phyloP scores from a whole-genome alignment of 2,888 invertebrate species.

The Parnassius smintheus region DNA sequence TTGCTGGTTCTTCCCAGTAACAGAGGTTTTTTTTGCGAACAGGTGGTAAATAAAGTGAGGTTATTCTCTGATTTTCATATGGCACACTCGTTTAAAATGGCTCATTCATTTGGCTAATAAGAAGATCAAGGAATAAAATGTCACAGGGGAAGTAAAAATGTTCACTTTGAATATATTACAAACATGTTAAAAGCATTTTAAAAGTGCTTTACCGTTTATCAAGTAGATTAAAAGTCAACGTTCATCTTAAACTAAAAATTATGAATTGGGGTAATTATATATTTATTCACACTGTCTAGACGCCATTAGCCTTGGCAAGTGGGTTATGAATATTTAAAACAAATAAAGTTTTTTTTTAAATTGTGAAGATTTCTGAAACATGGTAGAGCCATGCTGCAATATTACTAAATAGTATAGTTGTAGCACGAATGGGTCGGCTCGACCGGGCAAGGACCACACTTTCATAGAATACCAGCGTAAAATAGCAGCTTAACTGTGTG shows the following conservation, averaged over 20 bases:
- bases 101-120: constrained; percentile 1
- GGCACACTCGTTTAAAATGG: not conserved
- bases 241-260: constrained; percentile 1
- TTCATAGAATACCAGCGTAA: no score
- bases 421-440: no score
- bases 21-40: no score
- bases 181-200: constrained; percentile 7
- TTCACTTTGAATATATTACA: constrained; percentile 1
- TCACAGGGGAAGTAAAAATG: not conserved
- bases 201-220: not conserved
- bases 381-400: no score
- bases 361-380: not conserved
- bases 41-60: not conserved
- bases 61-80: not conserved
- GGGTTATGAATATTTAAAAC: constrained; percentile 10
- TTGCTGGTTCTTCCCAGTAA: no score
- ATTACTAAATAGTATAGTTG: no score
- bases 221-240: constrained; percentile 6
- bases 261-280: constrained; percentile 19
- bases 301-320: constrained; percentile 5
- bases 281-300: constrained; percentile 26
- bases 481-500: no score
- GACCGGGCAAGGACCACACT: no score
- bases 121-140: not conserved
- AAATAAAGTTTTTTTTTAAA: not conserved